Conservation (phyloP, 1,140 invertebrate species). For the Trachymyrmex septentrionalis region DNA sequence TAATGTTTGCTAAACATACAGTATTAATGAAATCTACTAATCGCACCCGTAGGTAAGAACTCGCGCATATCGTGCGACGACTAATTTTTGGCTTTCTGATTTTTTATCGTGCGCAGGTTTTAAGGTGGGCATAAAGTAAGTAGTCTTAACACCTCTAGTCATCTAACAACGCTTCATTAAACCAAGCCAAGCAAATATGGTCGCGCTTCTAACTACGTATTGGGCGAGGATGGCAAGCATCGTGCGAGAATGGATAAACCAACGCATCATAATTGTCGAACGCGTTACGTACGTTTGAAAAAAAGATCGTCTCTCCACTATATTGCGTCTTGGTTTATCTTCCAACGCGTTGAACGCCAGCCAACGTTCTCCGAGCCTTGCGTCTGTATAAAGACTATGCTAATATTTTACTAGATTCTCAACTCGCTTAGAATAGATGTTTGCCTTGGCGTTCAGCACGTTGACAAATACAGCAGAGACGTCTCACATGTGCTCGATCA, state of each 20-base stretch:
- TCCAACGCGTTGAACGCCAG: conserved; percentile 44
- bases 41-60: conserved; percentile 47
- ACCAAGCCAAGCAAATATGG: conserved; percentile 59
- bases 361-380: conserved; percentile 20
- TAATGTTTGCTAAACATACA: conserved; percentile 33
- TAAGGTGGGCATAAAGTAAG: conserved; percentile 78
- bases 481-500: conserved; percentile 19
- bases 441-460: conserved; percentile 54
- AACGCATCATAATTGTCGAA: conserved; percentile 45
- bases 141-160: conserved; percentile 83
- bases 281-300: conserved; percentile 28
- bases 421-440: conserved; percentile 45
- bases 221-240: conserved; percentile 63
- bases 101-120: conserved; percentile 79
- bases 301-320: conserved; percentile 33
- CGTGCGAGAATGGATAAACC: conserved; percentile 48
- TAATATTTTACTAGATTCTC: conserved; percentile 60
- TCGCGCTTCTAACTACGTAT: conserved; percentile 75
- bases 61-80: conserved; percentile 30
- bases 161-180: conserved; percentile 83
- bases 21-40: conserved; percentile 59
- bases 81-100: conserved; percentile 72
- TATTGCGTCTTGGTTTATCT: conserved; percentile 54
- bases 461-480: conserved; percentile 61
- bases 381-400: conserved; percentile 43